phyloP scores from a whole-genome alignment of 37 sponge, comb jelly and placozoan genomes.

The Haliclona indistincta region DNA sequence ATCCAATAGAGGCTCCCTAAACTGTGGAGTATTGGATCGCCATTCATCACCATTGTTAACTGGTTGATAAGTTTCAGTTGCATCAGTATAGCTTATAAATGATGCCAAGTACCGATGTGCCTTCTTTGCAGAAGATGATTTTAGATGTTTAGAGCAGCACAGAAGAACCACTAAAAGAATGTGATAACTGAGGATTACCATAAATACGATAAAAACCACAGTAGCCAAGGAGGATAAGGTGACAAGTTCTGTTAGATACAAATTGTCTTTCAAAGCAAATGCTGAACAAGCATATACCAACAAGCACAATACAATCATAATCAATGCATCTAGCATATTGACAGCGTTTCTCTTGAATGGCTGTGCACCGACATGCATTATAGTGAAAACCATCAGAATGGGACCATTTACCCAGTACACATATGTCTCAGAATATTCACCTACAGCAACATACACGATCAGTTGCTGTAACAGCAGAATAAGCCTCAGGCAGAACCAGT shows the following conservation, averaged over 20 bases:
- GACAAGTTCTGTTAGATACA: no score
- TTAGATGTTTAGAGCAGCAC: no score
- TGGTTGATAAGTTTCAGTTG: no score
- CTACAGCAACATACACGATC: neutral
- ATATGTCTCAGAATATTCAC: neutral
- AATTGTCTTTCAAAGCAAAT: neutral
- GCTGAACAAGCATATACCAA: neutral
- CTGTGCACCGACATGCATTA: neutral
- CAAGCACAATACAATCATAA: neutral
- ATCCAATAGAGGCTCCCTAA: no score
- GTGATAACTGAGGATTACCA: neutral
- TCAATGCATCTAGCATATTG: neutral
- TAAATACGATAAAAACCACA: neutral
- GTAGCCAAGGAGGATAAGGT: no score
- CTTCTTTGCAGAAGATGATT: no score
- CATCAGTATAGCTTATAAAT: no score
- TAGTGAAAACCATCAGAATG: neutral
- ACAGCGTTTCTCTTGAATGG: neutral
- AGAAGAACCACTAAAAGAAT: neutral
- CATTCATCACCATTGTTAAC: no score
- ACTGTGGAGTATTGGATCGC: no score
- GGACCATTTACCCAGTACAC: neutral
- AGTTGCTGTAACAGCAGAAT: neutral
- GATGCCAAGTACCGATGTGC: no score
- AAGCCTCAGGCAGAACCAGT: neutral